Percentiles rank a stretch among this genome's conserved stretches.
Evolutionary conservation across 2,888 invertebrate species (phyloP).

Genomic region (Luperina testacea): DNA sequence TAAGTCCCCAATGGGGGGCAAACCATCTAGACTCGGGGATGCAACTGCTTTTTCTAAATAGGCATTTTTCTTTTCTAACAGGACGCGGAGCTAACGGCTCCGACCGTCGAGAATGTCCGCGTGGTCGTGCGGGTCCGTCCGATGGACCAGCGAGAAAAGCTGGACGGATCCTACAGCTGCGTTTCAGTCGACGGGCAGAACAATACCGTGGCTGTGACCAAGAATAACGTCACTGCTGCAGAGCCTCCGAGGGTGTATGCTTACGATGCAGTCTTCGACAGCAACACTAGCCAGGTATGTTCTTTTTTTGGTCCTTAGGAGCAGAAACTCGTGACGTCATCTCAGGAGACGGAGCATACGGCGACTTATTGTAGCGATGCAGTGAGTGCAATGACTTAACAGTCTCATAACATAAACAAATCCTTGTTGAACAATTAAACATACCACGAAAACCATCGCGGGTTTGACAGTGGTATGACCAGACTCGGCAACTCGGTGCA

Average conservation of each 20-base stretch:
- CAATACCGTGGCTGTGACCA: constrained; percentile 94
- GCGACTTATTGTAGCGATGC: not conserved
- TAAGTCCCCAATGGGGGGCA: not conserved
- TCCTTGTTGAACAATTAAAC: no score
- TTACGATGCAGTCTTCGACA: constrained; percentile 98
- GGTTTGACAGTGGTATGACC: no score
- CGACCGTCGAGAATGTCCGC: constrained; percentile 97
- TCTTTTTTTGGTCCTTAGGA: not conserved
- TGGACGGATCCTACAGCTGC: constrained; percentile 92
- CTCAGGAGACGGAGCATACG: not conserved
- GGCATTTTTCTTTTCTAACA: constrained; percentile 57
- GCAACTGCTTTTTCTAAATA: not conserved
- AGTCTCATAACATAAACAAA: no score
- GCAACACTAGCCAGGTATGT: constrained; percentile 94
- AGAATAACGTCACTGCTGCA: constrained; percentile 92
- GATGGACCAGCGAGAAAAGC: constrained; percentile 95
- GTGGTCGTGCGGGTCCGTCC: constrained; percentile 99
- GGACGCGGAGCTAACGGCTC: constrained; percentile 88
- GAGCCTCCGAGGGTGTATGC: constrained; percentile 97
- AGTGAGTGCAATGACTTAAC: not conserved
- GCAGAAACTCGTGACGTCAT: not conserved
- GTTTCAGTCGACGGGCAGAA: constrained; percentile 94
- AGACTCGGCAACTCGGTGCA: no score
- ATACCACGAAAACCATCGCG: no score
- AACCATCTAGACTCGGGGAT: not conserved